Evolutionary conservation across 2,888 invertebrate species (phyloP).

Genomic region (Watsonalla cultraria): DNA sequence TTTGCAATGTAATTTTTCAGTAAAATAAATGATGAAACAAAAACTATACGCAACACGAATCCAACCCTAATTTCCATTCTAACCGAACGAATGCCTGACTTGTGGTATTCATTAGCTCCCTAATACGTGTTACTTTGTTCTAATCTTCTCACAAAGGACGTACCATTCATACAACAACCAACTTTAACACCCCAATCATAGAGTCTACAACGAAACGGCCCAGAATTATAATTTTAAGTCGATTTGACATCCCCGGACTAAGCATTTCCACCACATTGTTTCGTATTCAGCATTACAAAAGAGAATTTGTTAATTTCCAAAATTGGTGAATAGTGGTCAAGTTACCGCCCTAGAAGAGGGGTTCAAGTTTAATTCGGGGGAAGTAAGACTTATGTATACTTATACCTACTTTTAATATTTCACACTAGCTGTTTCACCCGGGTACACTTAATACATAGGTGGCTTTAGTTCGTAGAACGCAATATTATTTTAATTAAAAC

Average conservation of each 20-base stretch:
- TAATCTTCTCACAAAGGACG: constrained; percentile 59
- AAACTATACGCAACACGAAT: constrained; percentile 8
- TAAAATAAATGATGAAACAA: no score
- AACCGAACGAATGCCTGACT: constrained; percentile 49
- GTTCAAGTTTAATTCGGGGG: not conserved
- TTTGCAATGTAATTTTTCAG: no score
- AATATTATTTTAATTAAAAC: no score
- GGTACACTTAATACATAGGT: no score
- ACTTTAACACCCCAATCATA: constrained; percentile 18
- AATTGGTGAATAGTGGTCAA: constrained; percentile 43
- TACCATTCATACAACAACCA: constrained; percentile 19
- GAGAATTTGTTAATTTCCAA: constrained; percentile 58
- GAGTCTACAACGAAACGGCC: constrained; percentile 17
- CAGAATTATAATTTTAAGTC: constrained; percentile 43
- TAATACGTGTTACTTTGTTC: constrained; percentile 70
- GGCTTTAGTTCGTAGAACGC: no score
- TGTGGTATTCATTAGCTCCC: constrained; percentile 69
- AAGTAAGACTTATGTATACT: no score
- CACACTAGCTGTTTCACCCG: no score
- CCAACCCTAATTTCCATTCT: constrained; percentile 33
- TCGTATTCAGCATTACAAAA: constrained; percentile 51
- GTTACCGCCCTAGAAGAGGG: constrained; percentile 17
- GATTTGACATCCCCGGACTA: constrained; percentile 55
- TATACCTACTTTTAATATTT: no score
- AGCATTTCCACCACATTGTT: constrained; percentile 58